Base-by-base conservation (phyloP, 2,888 invertebrate genomes). In the Trachelus troglodyta region DNA sequence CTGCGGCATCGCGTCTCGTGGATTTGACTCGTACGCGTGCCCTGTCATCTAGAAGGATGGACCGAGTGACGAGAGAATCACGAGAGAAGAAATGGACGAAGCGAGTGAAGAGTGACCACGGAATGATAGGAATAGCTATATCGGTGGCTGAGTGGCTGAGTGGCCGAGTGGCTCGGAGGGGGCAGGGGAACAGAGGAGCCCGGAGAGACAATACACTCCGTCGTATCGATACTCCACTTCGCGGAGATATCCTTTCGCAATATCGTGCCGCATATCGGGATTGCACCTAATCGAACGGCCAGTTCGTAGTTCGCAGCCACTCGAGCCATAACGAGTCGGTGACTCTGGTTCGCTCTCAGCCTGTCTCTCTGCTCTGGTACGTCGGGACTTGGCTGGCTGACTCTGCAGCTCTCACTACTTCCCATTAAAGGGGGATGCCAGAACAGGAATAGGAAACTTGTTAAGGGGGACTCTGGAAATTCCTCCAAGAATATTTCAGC, bases 181-280 rank as follows among this genome's bases (percentile, higher is more conserved):
- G 0, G 30, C 1, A 69, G 69, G 2, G 33, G 69, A 11, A 15
- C 30, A 0, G 30, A 30, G 15, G 15, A 40, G 35, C 12, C 15
- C 15, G 69, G 69, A 69, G 69, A 69, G 80, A 81, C 82, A 79
- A 81, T 81, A 79, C 83, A 80, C 83, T 85, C 85, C 82, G 33
- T 33, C 69, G 82, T 84, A 84, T 85, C 85, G 85, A 85, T 85
- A 85, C 84, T 84, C 84, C 81, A 80, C 78, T 79, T 81, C 78
- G 81, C 80, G 79, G 77, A 77, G 79, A 81, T 83, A 86, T 85
- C 82, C 83, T 84, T 80, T 83, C 79, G 83, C 86, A 85, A 84
- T 85, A 86, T 86, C 83, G 82, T 83, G 77, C 84, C 77, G 83
- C 86, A 83, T 83, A 85, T 86, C 81, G 82, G 80, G 82, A 85